These are phyloP conservation scores for Moxostoma hubbsi DNA, from an alignment of 2,797 vertebrate species.

Conservation along the genomic window DNA sequence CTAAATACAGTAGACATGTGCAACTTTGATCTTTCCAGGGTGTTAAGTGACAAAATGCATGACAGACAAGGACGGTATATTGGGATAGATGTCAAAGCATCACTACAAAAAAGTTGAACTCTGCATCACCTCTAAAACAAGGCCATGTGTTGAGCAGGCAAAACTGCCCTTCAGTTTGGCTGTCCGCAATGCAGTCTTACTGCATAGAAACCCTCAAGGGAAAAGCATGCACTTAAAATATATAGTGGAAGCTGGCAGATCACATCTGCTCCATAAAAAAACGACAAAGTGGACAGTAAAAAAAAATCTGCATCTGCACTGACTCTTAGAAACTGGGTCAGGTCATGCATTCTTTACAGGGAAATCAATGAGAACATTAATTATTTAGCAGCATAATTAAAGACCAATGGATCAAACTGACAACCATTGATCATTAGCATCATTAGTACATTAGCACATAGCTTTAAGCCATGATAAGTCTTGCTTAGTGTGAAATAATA, in stretches of 20 bases:
- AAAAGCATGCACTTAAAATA: not conserved
- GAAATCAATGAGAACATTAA: constrained; percentile 59
- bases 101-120: constrained; percentile 11
- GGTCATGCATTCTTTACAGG: constrained; percentile 36
- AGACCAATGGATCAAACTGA: constrained; percentile 61
- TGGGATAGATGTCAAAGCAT: constrained; percentile 43
- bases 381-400: constrained; percentile 66
- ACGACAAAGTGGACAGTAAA: not conserved
- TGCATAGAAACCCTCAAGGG: not conserved
- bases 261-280: not conserved
- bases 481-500: not conserved
- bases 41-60: constrained; percentile 1
- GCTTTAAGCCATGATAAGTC: too few relatives aligned
- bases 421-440: constrained; percentile 45
- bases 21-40: constrained; percentile 4
- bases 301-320: not conserved
- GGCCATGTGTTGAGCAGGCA: constrained; percentile 17
- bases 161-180: constrained; percentile 25
- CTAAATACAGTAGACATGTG: not conserved
- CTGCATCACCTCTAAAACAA: constrained; percentile 18
- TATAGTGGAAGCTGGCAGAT: not conserved
- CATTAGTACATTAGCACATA: not conserved
- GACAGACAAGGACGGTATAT: not conserved
- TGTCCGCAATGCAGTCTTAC: constrained; percentile 36
- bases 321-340: constrained; percentile 54